Evolutionary conservation across 2,113 vertebrate genomes (phyloP).

Genomic region (Hippocampus zosterae): DNA sequence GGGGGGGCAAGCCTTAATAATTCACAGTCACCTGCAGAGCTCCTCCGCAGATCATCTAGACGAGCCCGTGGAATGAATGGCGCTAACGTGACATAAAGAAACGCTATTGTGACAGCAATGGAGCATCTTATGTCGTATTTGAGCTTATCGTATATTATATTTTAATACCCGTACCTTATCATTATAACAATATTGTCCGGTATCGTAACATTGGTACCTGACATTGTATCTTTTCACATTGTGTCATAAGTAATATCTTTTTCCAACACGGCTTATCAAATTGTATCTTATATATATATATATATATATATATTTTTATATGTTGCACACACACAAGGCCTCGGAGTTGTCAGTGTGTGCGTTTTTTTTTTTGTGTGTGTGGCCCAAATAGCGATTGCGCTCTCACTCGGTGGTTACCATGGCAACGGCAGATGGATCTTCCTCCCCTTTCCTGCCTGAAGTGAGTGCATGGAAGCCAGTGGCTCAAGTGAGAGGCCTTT

Average conservation of each 20-base stretch:
- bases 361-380: conserved; percentile 14
- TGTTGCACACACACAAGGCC: not conserved
- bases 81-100: no score
- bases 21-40: not conserved
- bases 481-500: not conserved
- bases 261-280: no score
- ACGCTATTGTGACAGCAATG: no score
- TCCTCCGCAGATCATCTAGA: not conserved
- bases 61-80: no score
- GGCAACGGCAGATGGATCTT: conserved; percentile 45
- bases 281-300: no score
- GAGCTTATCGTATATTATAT: no score
- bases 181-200: no score
- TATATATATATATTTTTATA: no score
- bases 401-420: conserved; percentile 51
- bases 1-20: not conserved
- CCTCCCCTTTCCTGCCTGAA: conserved; percentile 19
- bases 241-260: no score
- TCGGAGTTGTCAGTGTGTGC: conserved; percentile 21
- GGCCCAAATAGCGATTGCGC: conserved; percentile 46
- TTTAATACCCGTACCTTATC: no score
- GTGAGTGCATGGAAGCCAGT: conserved; percentile 20
- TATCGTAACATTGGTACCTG: no score
- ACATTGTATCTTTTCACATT: no score
- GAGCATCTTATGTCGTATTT: not conserved